These are phyloP conservation scores for Anas georgica DNA, from an alignment of 2,797 vertebrate species.

Conservation along the genomic window DNA sequence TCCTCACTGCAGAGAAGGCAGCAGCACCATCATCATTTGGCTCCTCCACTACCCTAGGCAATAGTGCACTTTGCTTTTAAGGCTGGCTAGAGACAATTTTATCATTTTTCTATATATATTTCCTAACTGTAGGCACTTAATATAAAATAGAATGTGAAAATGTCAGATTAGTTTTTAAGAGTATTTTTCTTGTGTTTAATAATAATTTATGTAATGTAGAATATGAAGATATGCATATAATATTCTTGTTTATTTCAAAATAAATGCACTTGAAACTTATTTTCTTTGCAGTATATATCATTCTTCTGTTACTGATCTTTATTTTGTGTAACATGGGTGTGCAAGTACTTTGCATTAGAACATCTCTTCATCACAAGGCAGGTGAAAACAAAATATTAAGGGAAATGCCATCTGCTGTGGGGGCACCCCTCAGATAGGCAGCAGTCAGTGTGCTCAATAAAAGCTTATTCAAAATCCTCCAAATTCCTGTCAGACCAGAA, in stretches of 20 bases:
- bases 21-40: neutral
- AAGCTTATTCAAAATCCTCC: neutral
- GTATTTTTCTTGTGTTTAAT: slow-evolving; percentile 50
- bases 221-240: slow-evolving; percentile 22
- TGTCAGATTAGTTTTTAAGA: slow-evolving; percentile 47
- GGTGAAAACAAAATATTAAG: slow-evolving; percentile 1
- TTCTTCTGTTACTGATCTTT: neutral
- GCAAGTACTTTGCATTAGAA: neutral
- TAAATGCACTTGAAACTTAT: slow-evolving; percentile 55
- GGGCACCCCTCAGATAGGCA: slow-evolving; percentile 27
- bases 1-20: neutral
- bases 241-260: slow-evolving; percentile 50
- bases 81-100: slow-evolving; percentile 43
- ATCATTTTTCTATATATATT: slow-evolving; percentile 32
- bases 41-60: slow-evolving; percentile 1
- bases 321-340: neutral
- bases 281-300: neutral
- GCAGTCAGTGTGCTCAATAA: neutral
- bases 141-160: slow-evolving; percentile 49
- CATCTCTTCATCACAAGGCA: neutral
- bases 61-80: slow-evolving; percentile 44
- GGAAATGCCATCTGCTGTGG: slow-evolving; percentile 45
- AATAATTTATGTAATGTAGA: slow-evolving; percentile 58
- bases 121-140: slow-evolving; percentile 1
- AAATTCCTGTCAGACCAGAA: neutral